A percentile compares a stretch with the other conserved stretches of the same genome.
Evolutionary conservation across 2,888 invertebrate species (phyloP).

Genomic region (Volucella bombylans): DNA sequence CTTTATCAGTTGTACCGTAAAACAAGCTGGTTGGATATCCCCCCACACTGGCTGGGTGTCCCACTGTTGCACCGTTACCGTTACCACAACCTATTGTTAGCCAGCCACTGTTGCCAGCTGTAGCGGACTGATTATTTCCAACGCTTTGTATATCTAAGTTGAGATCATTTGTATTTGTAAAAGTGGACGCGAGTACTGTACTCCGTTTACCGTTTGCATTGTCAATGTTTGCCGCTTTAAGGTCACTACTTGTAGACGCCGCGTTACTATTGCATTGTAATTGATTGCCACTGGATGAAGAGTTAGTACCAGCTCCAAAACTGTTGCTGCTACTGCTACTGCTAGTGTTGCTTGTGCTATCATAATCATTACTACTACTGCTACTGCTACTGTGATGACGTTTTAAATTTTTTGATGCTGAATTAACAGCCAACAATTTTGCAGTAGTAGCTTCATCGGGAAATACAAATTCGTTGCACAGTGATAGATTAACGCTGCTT

Average conservation of each 20-base stretch:
- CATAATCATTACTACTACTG: conserved; percentile 3
- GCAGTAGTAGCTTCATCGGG: conserved; percentile 81
- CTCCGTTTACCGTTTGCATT: conserved; percentile 48
- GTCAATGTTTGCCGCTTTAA: conserved; percentile 30
- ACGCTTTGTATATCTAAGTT: conserved; percentile 54
- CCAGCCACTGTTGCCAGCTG: conserved; percentile 49
- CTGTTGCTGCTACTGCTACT: conserved; percentile 24
- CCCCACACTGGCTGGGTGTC: conserved; percentile 1
- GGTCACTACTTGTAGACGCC: conserved; percentile 44
- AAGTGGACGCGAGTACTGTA: conserved; percentile 53
- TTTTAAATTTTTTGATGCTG: conserved; percentile 80
- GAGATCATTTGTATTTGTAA: conserved; percentile 66
- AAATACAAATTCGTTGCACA: conserved; percentile 77
- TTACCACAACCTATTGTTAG: conserved; percentile 27
- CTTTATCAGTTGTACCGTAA: conserved; percentile 60
- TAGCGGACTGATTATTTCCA: conserved; percentile 39
- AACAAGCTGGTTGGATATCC: conserved; percentile 62
- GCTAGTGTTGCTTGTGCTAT: neutral
- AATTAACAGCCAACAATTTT: conserved; percentile 80
- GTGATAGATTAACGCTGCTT: conserved; percentile 74
- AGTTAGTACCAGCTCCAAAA: neutral
- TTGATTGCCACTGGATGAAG: conserved; percentile 55
- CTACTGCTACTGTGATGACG: conserved; percentile 76
- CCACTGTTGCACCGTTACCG: neutral
- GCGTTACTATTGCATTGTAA: conserved; percentile 58